Conservation (phyloP, 2,797 vertebrate genomes). For the Coilia nasus region DNA sequence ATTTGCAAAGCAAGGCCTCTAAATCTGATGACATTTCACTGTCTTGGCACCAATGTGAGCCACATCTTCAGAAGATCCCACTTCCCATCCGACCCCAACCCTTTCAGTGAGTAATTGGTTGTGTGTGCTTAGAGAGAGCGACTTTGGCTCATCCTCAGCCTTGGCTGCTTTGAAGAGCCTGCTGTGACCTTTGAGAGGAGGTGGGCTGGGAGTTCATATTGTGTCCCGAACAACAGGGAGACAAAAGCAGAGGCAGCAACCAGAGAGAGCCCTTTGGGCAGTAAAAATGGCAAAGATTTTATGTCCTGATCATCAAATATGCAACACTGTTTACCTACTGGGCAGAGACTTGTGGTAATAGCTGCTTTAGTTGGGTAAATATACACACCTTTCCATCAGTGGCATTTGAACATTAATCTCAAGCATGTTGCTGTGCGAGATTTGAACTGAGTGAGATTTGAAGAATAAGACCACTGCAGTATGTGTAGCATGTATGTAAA, state of each 20-base stretch:
- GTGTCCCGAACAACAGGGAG: not conserved
- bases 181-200: not conserved
- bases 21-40: not conserved
- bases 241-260: not conserved
- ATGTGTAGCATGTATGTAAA: not conserved
- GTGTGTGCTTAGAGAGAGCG: not conserved
- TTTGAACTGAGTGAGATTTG: not conserved
- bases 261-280: not conserved
- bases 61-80: not conserved
- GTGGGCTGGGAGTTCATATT: not conserved
- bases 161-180: not conserved
- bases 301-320: not conserved
- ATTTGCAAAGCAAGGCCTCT: not conserved
- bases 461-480: not conserved
- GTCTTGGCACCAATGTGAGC: too few relatives aligned
- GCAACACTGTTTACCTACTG: not conserved
- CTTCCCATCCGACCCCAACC: not conserved
- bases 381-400: not conserved
- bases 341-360: not conserved
- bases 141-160: not conserved
- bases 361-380: not conserved
- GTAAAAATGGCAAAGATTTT: not conserved
- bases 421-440: not conserved
- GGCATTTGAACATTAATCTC: not conserved
- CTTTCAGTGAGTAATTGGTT: not conserved